phyloP scores from a whole-genome alignment of 2,888 invertebrate species.

The Amblyteles armatorius region DNA sequence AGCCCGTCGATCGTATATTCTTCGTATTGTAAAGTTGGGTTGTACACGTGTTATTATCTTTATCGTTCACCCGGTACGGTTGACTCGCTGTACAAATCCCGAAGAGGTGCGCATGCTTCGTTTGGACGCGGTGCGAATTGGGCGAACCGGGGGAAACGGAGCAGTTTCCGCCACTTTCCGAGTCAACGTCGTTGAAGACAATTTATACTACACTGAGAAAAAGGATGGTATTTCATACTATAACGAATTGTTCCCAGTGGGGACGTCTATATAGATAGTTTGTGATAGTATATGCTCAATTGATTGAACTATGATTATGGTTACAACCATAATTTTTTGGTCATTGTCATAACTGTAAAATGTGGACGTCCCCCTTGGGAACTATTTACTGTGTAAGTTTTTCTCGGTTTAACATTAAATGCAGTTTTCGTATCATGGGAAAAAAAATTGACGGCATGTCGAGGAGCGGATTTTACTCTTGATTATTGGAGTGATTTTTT shows the following conservation, averaged over 20 bases:
- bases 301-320: no score
- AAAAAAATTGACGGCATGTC: no score
- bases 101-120: neutral
- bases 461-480: no score
- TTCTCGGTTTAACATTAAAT: neutral
- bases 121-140: neutral
- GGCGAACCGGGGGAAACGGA: neutral
- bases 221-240: no score
- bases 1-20: slow-evolving; percentile 24
- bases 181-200: neutral
- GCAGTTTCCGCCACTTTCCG: neutral
- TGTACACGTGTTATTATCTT: slow-evolving; percentile 18
- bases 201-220: neutral
- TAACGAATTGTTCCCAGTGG: no score
- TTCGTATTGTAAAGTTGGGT: neutral
- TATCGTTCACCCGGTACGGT: neutral
- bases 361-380: no score
- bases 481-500: no score
- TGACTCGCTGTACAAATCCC: neutral
- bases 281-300: no score
- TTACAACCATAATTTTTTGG: no score
- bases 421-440: neutral
- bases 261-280: no score
- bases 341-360: no score
- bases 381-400: no score